phyloP scores from a whole-genome alignment of 2,888 invertebrate species.

The Zelleria hepariella region DNA sequence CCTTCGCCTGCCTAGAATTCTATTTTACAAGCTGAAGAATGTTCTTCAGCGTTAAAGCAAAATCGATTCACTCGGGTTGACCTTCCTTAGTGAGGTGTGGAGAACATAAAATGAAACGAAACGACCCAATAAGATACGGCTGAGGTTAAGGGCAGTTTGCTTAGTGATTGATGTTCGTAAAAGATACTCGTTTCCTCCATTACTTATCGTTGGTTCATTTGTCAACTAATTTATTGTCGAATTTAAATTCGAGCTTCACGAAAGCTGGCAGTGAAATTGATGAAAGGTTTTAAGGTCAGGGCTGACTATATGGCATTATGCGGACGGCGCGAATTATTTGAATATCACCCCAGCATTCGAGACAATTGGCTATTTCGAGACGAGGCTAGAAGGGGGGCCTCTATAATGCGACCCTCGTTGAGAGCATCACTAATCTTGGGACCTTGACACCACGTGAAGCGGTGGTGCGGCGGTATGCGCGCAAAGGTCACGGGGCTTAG shows the following conservation, averaged over 20 bases:
- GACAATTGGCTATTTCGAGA: slow-evolving; percentile 35
- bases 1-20: background rate
- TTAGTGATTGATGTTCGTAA: background rate
- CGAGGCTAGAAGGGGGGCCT: slow-evolving; percentile 24
- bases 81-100: background rate
- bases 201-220: background rate
- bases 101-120: background rate
- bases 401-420: slow-evolving; percentile 30
- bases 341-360: slow-evolving; percentile 11
- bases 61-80: background rate
- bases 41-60: background rate
- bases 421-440: slow-evolving; percentile 32
- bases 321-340: background rate
- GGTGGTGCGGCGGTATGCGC: slow-evolving; percentile 20
- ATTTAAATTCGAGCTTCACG: background rate
- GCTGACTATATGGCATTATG: background rate
- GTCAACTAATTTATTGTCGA: background rate
- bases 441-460: slow-evolving; percentile 37
- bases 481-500: slow-evolving; percentile 51
- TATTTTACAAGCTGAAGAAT: background rate
- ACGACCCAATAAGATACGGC: background rate
- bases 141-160: background rate
- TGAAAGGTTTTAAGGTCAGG: background rate
- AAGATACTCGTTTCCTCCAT: background rate
- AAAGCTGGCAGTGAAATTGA: background rate